Evolutionary conservation across 2,797 vertebrate genomes (phyloP), one percentile per base, ranked within the genome.

Genomic region (Acrossocheilus fasciatus): DNA sequence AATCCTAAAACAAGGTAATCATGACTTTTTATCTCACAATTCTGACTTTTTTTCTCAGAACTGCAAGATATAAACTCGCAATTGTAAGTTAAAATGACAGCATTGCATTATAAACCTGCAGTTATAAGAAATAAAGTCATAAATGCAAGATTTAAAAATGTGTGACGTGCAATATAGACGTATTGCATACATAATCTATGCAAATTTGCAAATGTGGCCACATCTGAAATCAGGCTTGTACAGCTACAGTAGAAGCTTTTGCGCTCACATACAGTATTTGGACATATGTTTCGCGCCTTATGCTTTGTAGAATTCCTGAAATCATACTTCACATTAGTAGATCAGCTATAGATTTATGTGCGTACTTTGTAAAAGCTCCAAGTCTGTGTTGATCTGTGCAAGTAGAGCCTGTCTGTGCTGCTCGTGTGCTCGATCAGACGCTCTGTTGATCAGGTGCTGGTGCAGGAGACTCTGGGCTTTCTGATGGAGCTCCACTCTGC

Each of bases 341-440:
- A 89, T 77, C 82, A 7, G 88, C 50, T 81, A 26, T 10, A 57
- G 52, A 34, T 39, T 79, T 64, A 73, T 86, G 74, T 82, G 91
- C 95, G 41, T 96, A 97, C 96, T 96, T 89, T 94, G 95, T 86
- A 97, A 91, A 79, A 96, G 96, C 88, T 97, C 96, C 87, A 98
- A 89, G 87, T 97, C 96, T 0, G 97, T 98, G 96, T 94, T 97
- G 92, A 97, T 96, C 92, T 96, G 96, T 85, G 96, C 97, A 87
- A 98, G 95, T 64, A 98, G 92, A 0, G 96, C 92, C 72, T 97
- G 94, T 87, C 93, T 94, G 88, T 94, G 95, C 87, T 96, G 95
- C 0, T 95, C 93, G 36, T 93, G 93, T 89, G 93, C 94, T 83
- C 91, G 93, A 86, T 95, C 93, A 66, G 94, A 81, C 1, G 89